A percentile compares a stretch with the other conserved stretches of the same genome.
Conservation (phyloP, 2,797 vertebrate species). For the Bucorvus abyssinicus region DNA sequence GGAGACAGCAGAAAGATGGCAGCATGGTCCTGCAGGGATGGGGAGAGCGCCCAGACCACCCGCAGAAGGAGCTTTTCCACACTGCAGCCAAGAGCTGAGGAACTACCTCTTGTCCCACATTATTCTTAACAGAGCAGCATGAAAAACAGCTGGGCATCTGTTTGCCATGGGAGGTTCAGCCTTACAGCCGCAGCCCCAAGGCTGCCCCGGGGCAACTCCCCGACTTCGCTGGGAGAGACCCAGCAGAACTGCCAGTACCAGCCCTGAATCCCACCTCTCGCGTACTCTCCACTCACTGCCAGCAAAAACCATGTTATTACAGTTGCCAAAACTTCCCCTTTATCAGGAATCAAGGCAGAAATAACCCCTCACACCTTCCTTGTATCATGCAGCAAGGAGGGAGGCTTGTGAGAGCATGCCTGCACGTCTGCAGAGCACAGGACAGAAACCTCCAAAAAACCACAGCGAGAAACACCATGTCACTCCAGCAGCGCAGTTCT, state of each 20-base stretch:
- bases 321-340: not conserved
- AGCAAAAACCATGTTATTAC: not conserved
- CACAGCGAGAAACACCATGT: rapidly evolving
- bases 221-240: not conserved
- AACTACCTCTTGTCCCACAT: not conserved
- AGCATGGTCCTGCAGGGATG: too few species aligned
- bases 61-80: not conserved
- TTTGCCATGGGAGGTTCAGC: not conserved
- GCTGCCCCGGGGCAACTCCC: not conserved
- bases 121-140: not conserved
- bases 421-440: not conserved
- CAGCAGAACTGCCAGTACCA: rapidly evolving
- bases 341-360: not conserved
- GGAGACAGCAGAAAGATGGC: too few species aligned
- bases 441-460: not conserved
- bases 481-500: rapidly evolving
- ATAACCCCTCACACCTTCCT: not conserved
- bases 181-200: not conserved
- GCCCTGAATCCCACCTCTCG: not conserved
- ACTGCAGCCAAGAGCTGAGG: not conserved
- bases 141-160: not conserved
- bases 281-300: rapidly evolving
- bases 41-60: too few species aligned
- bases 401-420: not conserved
- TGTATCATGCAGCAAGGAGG: not conserved